Percentiles rank a stretch among this genome's conserved stretches.
Conservation (phyloP, 2,797 vertebrate species). For the Pagetopsis macropterus region DNA sequence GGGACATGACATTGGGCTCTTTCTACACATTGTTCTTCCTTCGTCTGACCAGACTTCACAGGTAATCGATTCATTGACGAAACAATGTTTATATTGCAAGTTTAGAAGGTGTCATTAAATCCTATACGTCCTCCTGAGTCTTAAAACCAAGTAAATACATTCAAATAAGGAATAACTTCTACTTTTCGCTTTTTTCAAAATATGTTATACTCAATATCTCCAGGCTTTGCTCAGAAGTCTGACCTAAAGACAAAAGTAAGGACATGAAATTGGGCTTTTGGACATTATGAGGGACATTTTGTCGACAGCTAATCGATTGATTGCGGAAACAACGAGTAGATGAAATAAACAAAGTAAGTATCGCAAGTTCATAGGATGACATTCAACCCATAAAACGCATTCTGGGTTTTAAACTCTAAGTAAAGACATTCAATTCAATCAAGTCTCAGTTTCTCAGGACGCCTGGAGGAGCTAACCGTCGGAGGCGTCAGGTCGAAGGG, state of each 20-base stretch:
- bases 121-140: no score
- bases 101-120: no score
- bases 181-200: no score
- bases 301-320: background rate
- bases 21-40: background rate
- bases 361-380: background rate
- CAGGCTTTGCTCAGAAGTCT: no score
- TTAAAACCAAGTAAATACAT: no score
- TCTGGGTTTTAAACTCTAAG: slow-evolving; percentile 24
- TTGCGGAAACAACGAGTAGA: background rate
- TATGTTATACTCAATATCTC: no score
- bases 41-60: background rate
- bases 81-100: background rate
- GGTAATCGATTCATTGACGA: background rate
- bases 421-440: slow-evolving; percentile 39
- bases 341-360: background rate
- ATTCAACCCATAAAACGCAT: background rate
- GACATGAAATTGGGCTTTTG: no score
- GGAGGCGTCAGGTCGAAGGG: slow-evolving; percentile 18
- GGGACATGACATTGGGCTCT: background rate
- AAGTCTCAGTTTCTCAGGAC: slow-evolving; percentile 17
- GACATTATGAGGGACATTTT: no score
- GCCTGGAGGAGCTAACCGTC: slow-evolving; percentile 25
- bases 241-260: no score
- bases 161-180: no score